A percentile compares a stretch with the other conserved stretches of the same genome.
Evolutionary conservation across 2,113 vertebrate species (phyloP).

Genomic region (Engystomops pustulosus): DNA sequence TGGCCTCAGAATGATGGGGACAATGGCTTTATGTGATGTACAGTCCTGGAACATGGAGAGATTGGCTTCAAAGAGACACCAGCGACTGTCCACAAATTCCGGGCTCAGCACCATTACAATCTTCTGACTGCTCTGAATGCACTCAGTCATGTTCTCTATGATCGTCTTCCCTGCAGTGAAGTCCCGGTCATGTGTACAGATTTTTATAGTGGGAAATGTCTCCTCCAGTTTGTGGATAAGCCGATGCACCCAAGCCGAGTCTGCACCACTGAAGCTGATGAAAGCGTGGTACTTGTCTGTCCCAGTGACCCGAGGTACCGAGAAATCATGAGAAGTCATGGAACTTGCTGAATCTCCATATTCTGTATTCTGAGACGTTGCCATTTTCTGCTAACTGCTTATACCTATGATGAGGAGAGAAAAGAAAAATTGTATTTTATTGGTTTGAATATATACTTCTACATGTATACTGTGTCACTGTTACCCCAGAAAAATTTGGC

Average conservation of each 20-base stretch:
- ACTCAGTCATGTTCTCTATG: constrained; percentile 71
- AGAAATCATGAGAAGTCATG: neutral
- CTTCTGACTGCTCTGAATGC: constrained; percentile 73
- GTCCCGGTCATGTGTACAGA: constrained; percentile 70
- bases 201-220: constrained; percentile 46
- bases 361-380: neutral
- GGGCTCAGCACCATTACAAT: constrained; percentile 70
- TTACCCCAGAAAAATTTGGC: too few species aligned
- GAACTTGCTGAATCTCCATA: neutral
- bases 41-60: constrained; percentile 70
- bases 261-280: constrained; percentile 69
- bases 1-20: constrained; percentile 67
- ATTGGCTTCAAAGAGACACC: constrained; percentile 72
- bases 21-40: constrained; percentile 66
- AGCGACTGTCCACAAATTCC: constrained; percentile 71
- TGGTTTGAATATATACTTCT: too few species aligned
- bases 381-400: too few species aligned
- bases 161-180: constrained; percentile 67
- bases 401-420: too few species aligned
- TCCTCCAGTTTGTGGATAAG: constrained; percentile 66
- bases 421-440: too few species aligned
- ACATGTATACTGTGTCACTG: too few species aligned
- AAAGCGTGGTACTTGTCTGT: constrained; percentile 68
- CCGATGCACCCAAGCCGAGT: constrained; percentile 62
- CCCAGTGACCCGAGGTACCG: constrained; percentile 41